A percentile compares a stretch with the other conserved stretches of the same genome.
phyloP scores from a whole-genome alignment of 2,113 vertebrate species.

The Microcebus tavaratra region DNA sequence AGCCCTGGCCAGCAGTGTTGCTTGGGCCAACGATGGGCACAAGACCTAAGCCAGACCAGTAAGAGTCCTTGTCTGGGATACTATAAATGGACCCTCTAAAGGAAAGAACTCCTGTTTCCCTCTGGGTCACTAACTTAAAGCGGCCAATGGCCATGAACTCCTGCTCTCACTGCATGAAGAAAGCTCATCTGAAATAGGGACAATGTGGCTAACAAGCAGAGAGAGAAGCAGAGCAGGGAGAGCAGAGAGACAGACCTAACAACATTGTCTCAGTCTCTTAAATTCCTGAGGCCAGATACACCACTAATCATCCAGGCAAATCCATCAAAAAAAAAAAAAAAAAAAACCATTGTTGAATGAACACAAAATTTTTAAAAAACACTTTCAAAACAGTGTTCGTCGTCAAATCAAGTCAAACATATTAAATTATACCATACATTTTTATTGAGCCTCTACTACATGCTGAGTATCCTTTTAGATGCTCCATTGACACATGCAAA shows the following conservation, averaged over 20 bases:
- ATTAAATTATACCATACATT: not conserved
- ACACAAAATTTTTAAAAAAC: not conserved
- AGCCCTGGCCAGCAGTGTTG: not conserved
- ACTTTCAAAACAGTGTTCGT: not conserved
- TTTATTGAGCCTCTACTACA: not conserved
- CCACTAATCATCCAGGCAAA: not conserved
- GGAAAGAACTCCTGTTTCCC: not conserved
- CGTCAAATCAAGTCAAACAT: not conserved
- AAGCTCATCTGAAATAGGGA: not conserved
- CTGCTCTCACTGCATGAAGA: not conserved
- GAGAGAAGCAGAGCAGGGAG: not conserved
- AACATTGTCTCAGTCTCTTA: not conserved
- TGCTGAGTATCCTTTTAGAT: not conserved
- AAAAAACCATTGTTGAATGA: not conserved
- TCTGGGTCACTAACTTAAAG: not conserved
- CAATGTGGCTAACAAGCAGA: not conserved
- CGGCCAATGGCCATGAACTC: not conserved
- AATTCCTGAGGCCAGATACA: not conserved
- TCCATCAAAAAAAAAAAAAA: not conserved
- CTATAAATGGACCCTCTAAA: not conserved
- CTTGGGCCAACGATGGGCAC: not conserved
- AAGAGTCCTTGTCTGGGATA: not conserved
- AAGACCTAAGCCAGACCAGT: not conserved
- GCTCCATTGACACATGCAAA: not conserved
- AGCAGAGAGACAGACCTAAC: not conserved